Evolutionary conservation across 1,140 invertebrate species (phyloP).

Genomic region (Drosophila nigromelanica): DNA sequence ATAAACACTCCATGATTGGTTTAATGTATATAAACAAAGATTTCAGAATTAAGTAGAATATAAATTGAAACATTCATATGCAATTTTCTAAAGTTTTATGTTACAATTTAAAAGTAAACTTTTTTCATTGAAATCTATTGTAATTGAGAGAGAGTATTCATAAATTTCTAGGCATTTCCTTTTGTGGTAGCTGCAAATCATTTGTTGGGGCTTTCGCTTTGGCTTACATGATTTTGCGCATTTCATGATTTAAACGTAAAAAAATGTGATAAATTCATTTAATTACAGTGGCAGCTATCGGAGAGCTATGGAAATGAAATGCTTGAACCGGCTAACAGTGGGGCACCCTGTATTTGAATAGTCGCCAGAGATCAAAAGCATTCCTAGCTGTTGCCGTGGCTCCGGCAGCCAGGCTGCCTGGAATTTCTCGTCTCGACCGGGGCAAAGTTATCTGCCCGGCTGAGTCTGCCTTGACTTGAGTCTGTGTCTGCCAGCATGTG

Average conservation of each 20-base stretch:
- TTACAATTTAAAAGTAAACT: no score
- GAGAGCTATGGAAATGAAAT: constrained; percentile 42
- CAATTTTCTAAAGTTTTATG: no score
- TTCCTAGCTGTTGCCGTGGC: constrained; percentile 75
- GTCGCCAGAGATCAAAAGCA: constrained; percentile 73
- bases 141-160: not conserved
- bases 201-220: constrained; percentile 19
- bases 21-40: no score
- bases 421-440: constrained; percentile 62
- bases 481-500: constrained; percentile 21
- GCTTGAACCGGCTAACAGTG: constrained; percentile 10
- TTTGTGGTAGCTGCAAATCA: constrained; percentile 16
- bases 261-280: constrained; percentile 45
- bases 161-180: constrained; percentile 16
- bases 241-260: constrained; percentile 40
- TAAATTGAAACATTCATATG: no score
- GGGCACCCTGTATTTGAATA: constrained; percentile 64
- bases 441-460: constrained; percentile 57
- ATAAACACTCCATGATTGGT: no score
- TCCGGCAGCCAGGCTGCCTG: constrained; percentile 42
- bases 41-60: no score
- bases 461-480: constrained; percentile 28
- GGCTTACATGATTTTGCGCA: constrained; percentile 24
- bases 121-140: no score
- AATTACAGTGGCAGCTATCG: constrained; percentile 29